Conservation (phyloP, 2,888 invertebrate species). For the Leistus spinibarbis region DNA sequence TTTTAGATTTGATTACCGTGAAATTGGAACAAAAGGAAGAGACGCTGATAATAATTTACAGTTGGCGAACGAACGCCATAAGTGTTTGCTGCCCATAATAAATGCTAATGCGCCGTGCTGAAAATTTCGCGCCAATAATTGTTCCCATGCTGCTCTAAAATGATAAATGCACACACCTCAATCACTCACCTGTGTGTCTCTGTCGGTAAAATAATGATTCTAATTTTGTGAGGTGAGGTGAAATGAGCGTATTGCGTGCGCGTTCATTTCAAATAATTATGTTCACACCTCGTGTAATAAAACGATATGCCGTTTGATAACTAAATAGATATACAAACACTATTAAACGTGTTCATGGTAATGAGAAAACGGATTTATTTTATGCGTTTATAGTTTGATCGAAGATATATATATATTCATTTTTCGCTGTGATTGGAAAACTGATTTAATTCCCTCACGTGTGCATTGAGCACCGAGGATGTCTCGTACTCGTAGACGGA, state of each 20-base stretch:
- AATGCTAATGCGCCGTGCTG: background rate
- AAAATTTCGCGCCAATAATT: too few species aligned
- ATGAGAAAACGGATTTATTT: background rate
- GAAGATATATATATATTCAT: too few species aligned
- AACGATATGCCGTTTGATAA: background rate
- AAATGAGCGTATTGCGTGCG: background rate
- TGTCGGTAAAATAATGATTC: background rate
- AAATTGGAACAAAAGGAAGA: constrained; percentile 24
- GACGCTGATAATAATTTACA: constrained; percentile 13
- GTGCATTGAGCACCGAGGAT: too few species aligned
- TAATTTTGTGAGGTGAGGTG: too few species aligned
- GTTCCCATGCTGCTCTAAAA: too few species aligned
- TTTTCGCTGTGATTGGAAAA: too few species aligned
- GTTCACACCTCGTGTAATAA: background rate
- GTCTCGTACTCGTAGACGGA: too few species aligned
- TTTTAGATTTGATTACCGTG: constrained; percentile 25
- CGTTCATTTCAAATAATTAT: background rate
- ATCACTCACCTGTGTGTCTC: background rate
- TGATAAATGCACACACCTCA: background rate
- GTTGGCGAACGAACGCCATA: background rate
- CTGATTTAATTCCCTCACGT: too few species aligned
- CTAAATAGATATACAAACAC: background rate
- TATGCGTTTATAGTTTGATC: too few species aligned
- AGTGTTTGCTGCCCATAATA: background rate
- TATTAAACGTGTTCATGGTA: background rate